Percentiles rank a stretch among this genome's conserved stretches.
phyloP scores from a whole-genome alignment of 64 coral and sea anemone species.

The Cladopsammia gracilis region DNA sequence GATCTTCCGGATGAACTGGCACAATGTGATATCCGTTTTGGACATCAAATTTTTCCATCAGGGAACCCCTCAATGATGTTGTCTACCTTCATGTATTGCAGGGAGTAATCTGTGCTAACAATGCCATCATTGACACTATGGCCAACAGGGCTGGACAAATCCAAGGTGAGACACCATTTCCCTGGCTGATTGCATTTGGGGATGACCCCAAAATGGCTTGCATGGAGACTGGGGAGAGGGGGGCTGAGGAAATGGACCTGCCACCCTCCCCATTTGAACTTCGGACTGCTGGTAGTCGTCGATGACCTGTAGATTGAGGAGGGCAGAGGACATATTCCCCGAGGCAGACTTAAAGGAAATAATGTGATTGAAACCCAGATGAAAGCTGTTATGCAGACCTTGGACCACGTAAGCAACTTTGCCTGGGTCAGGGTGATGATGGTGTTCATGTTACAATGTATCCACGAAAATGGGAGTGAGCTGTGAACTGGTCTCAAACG shows the following conservation, averaged over 20 bases:
- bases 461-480: neutral
- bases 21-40: slow-evolving; percentile 27
- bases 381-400: neutral
- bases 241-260: slow-evolving; percentile 12
- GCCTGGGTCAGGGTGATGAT: neutral
- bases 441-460: neutral
- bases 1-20: slow-evolving; percentile 24
- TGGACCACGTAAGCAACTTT: neutral
- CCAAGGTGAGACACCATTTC: slow-evolving; percentile 69
- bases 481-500: neutral
- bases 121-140: slow-evolving; percentile 77
- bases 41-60: slow-evolving; percentile 38
- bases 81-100: slow-evolving; percentile 40
- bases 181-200: slow-evolving; percentile 25
- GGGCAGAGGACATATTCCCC: slow-evolving; percentile 22
- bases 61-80: slow-evolving; percentile 1
- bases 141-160: slow-evolving; percentile 14
- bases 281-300: slow-evolving; percentile 38
- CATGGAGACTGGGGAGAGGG: neutral
- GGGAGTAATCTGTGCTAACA: neutral
- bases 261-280: slow-evolving; percentile 16
- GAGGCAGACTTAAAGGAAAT: neutral
- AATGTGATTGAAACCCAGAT: neutral
- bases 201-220: slow-evolving; percentile 49
- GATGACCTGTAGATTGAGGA: slow-evolving; percentile 29